Base-by-base conservation (phyloP, 2,797 vertebrate genomes). In the Acanthornis magna region DNA sequence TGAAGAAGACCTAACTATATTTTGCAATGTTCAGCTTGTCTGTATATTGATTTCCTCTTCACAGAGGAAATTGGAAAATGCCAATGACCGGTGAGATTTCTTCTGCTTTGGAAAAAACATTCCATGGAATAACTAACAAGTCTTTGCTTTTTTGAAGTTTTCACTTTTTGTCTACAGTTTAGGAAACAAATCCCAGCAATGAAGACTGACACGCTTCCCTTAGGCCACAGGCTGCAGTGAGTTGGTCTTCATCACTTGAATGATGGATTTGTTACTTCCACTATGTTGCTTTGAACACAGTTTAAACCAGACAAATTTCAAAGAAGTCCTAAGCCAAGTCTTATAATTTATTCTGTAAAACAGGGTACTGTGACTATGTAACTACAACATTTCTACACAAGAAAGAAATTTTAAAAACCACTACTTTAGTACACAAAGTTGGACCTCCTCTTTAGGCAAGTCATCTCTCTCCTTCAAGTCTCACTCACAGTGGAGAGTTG, bases 321-420 rank as follows among this genome's bases (percentile, higher is more conserved):
- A 81, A 43, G 6, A 73, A 30, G 7, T 65, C 32, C 2, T 16
- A 21, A 27, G 47, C 7, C 1, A 16, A 60, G 4, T 42, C 26
- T 65, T 60, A 67, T 5, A 1, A 50, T 60, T 81, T 81, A 27
- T 5, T 63, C 86, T 53, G 13, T 63, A 40, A 68, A 78, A 84
- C 6, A 47, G 34, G 58, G 27, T 25, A 29, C 54, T 53, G 15
- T 63, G 36, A 6, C 3, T 61, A 16, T 21, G 7, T 30, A 85
- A 36, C 14, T 36, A 63, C 63, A 89, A 60, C 4, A 48, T 60
- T 78, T 34, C 11, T 55, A 32, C 1, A 2, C 75, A 86, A 61
- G 2, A 81, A 66, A 54, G 6, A 71, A 54, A 42, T 21, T 13
- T 25, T 0, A 2, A 61, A 70, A 54, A 25, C 0, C 8, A 29